phyloP scores from a whole-genome alignment of 2,113 vertebrate genomes.

The Onychorhynchus coronatus region DNA sequence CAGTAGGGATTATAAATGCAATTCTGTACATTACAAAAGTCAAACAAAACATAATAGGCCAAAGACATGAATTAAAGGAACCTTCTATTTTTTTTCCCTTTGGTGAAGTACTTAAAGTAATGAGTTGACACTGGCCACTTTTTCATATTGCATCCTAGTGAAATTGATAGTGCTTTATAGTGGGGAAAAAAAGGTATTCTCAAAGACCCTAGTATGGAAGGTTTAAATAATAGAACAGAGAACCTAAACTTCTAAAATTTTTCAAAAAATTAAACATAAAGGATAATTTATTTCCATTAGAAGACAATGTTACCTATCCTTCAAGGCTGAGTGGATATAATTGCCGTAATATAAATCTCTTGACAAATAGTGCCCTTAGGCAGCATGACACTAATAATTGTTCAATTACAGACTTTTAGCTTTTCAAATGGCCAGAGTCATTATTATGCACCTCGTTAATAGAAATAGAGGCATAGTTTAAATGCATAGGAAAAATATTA shows the following conservation, averaged over 20 bases:
- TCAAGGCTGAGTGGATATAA: conserved; percentile 82
- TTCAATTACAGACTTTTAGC: conserved; percentile 78
- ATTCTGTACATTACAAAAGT: background rate
- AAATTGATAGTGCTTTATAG: background rate
- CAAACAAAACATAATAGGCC: background rate
- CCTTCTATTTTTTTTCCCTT: background rate
- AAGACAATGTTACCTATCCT: conserved; percentile 80
- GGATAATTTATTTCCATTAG: conserved; percentile 74
- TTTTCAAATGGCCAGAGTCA: conserved; percentile 70
- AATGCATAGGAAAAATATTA: conserved; percentile 57
- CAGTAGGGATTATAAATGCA: background rate
- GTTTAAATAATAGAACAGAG: conserved; percentile 19
- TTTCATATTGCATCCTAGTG: background rate
- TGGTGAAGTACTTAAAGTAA: background rate
- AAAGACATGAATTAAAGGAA: background rate
- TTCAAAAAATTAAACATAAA: conserved; percentile 5
- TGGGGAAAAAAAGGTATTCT: background rate
- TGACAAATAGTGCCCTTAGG: conserved; percentile 80
- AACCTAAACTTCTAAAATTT: conserved; percentile 13
- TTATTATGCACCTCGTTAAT: conserved; percentile 70
- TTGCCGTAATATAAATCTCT: conserved; percentile 80
- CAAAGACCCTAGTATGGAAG: background rate
- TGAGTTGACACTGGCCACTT: background rate
- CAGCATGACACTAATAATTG: conserved; percentile 77
- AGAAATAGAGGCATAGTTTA: conserved; percentile 63